A percentile compares a stretch with the other conserved stretches of the same genome.
Evolutionary conservation across 2,113 vertebrate genomes (phyloP).

Genomic region (Triplophysa dalaica): DNA sequence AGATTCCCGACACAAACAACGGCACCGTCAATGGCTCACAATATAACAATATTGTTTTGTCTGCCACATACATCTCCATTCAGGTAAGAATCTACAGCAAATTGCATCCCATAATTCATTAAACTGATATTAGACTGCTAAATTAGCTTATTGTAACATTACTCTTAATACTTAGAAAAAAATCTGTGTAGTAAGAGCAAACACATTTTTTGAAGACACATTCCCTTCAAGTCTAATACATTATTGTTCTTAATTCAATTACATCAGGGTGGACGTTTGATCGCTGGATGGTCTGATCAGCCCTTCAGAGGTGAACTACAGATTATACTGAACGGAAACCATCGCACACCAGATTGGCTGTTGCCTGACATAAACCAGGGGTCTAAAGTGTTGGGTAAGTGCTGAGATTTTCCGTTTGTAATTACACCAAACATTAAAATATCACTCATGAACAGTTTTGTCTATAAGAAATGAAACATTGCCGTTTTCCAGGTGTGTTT

Average conservation of each 20-base stretch:
- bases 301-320: constrained; percentile 80
- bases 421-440: neutral
- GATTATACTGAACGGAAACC: constrained; percentile 78
- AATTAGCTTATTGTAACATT: neutral
- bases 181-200: no score
- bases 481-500: constrained; percentile 77
- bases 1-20: constrained; percentile 71
- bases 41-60: constrained; percentile 66
- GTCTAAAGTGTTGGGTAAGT: constrained; percentile 83
- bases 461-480: neutral
- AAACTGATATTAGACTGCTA: neutral
- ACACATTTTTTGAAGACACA: no score
- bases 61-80: constrained; percentile 81
- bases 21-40: constrained; percentile 34
- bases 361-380: constrained; percentile 82
- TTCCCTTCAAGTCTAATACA: no score
- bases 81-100: constrained; percentile 68
- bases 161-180: neutral
- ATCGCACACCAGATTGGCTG: constrained; percentile 77
- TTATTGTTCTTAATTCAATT: no score
- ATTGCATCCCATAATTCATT: neutral
- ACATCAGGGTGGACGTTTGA: constrained; percentile 78
- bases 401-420: neutral
- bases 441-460: neutral
- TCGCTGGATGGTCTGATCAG: constrained; percentile 74